Evolutionary conservation across 2,113 vertebrate genomes (phyloP).

Genomic region (Glareola pratincola): DNA sequence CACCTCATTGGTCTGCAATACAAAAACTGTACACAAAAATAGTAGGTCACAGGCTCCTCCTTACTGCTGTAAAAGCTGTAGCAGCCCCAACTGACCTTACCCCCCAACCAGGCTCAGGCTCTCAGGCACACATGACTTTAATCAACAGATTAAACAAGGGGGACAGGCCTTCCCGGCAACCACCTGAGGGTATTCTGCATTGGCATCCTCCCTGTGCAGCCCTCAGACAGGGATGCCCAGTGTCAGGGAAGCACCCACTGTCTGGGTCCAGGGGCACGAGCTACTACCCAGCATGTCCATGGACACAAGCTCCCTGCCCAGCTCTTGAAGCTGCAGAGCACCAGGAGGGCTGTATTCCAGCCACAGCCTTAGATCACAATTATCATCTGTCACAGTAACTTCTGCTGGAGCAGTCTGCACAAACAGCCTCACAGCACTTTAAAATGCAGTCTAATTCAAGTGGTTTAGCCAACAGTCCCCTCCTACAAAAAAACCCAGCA

Average conservation of each 20-base stretch:
- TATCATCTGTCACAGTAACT: not conserved
- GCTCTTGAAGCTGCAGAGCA: not conserved
- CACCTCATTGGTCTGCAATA: not conserved
- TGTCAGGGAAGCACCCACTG: not conserved
- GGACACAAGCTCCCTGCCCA: not conserved
- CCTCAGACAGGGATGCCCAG: not conserved
- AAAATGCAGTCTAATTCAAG: not conserved
- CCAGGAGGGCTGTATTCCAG: not conserved
- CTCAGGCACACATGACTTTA: not conserved
- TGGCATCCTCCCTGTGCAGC: not conserved
- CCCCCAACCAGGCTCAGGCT: not conserved
- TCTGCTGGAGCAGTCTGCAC: too few species aligned
- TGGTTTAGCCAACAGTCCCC: not conserved
- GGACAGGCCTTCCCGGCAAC: not conserved
- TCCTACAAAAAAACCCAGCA: not conserved
- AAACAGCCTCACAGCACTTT: not conserved
- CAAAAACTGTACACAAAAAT: not conserved
- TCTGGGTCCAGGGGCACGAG: not conserved
- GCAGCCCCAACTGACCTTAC: not conserved
- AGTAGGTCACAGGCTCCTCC: not conserved
- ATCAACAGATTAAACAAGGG: not conserved
- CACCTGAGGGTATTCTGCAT: not conserved
- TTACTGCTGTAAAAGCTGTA: not conserved
- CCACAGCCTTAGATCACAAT: not conserved
- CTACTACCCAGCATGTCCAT: not conserved